phyloP scores from a whole-genome alignment of 2,113 vertebrate genomes.

The Zapus hudsonius region DNA sequence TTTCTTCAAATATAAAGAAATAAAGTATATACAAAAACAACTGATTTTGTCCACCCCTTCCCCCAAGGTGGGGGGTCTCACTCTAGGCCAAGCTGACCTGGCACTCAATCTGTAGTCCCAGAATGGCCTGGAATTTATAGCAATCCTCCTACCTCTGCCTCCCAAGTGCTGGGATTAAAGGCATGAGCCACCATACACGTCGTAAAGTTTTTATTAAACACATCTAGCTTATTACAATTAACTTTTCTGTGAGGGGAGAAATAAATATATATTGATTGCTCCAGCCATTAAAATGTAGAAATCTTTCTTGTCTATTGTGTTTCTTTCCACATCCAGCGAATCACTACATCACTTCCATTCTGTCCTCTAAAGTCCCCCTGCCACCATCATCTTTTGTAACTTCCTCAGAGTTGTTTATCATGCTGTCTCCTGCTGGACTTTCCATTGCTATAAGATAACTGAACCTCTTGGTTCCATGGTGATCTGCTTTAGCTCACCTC shows the following conservation, averaged over 20 bases:
- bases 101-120: too few relatives aligned
- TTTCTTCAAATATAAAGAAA: conserved; percentile 10
- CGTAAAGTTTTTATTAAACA: neutral
- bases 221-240: neutral
- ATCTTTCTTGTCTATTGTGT: neutral
- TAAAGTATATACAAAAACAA: neutral
- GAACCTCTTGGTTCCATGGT: neutral
- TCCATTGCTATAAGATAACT: neutral
- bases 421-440: neutral
- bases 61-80: too few relatives aligned
- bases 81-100: too few relatives aligned
- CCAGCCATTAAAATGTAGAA: neutral
- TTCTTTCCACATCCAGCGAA: neutral
- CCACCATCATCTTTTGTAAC: neutral
- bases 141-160: too few relatives aligned
- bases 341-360: neutral
- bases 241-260: neutral
- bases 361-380: conserved; percentile 22
- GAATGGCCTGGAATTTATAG: too few relatives aligned
- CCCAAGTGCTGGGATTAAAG: too few relatives aligned
- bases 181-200: too few relatives aligned
- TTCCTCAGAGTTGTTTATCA: neutral
- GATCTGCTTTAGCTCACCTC: neutral
- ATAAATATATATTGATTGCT: neutral
- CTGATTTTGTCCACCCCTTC: too few relatives aligned